Percentiles rank a stretch among this genome's conserved stretches.
Evolutionary conservation across 53 echinoderm and acorn worm genomes (phyloP).

Genomic region (Holothuria scabra): DNA sequence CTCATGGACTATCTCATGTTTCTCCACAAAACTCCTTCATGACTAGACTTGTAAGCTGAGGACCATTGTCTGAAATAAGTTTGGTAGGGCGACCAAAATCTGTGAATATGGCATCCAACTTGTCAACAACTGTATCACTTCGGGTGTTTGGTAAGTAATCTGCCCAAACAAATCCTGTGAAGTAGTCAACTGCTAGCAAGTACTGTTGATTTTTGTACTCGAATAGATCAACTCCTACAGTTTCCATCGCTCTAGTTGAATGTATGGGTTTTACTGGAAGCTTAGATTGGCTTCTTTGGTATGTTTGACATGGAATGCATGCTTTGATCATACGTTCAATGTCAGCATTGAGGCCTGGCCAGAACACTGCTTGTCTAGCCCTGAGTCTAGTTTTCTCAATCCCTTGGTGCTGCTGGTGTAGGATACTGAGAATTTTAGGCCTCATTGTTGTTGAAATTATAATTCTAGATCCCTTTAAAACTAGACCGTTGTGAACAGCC

Average conservation of each 20-base stretch:
- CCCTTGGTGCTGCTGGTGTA: conserved; percentile 45
- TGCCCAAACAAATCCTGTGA: conserved; percentile 19
- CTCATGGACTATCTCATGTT: conserved; percentile 18
- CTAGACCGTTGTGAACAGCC: conserved; percentile 21
- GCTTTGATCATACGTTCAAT: conserved; percentile 43
- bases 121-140: conserved; percentile 43
- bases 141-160: conserved; percentile 10
- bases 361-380: conserved; percentile 36
- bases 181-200: not conserved
- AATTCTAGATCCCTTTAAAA: too few species aligned
- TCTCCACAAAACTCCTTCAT: conserved; percentile 32
- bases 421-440: conserved; percentile 19
- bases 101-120: conserved; percentile 35
- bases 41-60: conserved; percentile 39
- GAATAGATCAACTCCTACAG: too few species aligned
- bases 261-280: too few species aligned
- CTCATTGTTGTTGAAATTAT: conserved; percentile 33
- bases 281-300: conserved; percentile 48
- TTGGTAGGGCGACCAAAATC: conserved; percentile 40
- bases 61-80: conserved; percentile 53
- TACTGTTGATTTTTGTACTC: conserved; percentile 20
- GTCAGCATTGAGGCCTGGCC: conserved; percentile 43
- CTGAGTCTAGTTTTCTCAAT: conserved; percentile 43
- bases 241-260: conserved; percentile 57
- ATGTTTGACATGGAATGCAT: conserved; percentile 16